Conservation (phyloP, 2,797 vertebrate genomes). For the Aphelocoma californica region DNA sequence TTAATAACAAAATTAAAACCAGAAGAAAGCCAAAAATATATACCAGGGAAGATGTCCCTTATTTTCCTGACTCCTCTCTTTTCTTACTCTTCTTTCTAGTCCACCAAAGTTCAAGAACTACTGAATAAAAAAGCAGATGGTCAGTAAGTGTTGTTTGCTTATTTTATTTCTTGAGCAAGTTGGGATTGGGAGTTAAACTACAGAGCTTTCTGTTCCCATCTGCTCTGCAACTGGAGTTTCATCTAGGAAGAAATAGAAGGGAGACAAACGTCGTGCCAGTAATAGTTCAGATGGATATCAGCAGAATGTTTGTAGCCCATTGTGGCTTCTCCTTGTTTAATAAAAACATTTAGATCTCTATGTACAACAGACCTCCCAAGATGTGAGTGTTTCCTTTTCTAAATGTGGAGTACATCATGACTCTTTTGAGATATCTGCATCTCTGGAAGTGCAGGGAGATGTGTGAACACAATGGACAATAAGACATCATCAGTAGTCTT, state of each 20-base stretch:
- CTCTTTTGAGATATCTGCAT: background rate
- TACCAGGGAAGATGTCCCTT: background rate
- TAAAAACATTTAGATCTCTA: background rate
- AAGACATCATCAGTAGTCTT: background rate
- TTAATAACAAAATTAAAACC: background rate
- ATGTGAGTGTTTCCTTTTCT: background rate
- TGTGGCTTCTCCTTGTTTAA: background rate
- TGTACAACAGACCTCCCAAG: background rate
- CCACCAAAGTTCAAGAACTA: background rate
- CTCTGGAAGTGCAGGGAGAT: background rate
- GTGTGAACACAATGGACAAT: background rate
- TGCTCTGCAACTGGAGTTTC: background rate
- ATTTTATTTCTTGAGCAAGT: background rate
- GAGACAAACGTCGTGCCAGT: rapidly evolving
- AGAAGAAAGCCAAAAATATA: background rate
- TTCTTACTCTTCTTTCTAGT: background rate
- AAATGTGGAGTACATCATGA: background rate
- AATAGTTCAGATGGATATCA: background rate
- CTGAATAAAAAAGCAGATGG: background rate
- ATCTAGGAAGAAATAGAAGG: background rate
- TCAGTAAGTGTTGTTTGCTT: background rate
- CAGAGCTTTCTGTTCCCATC: background rate
- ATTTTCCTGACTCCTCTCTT: background rate
- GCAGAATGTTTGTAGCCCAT: background rate
- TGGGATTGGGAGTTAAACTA: background rate